Percentiles rank a stretch among this genome's conserved stretches.
Conservation (phyloP, 1,140 invertebrate genomes). For the Lucilia sericata region DNA sequence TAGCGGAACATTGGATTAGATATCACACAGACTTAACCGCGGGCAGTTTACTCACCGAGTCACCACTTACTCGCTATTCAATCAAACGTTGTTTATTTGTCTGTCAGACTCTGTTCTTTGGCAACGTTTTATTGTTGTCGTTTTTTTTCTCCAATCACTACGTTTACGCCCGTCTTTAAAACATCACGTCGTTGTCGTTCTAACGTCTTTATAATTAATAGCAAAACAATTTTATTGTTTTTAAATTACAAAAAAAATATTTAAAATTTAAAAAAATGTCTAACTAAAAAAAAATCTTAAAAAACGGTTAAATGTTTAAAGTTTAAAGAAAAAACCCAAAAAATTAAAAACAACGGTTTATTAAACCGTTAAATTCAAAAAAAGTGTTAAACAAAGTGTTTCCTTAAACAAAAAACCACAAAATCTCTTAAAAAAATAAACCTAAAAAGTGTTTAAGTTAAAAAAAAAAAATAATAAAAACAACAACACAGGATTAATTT, state of each 20-base stretch:
- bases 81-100: background rate
- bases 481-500: too few relatives aligned
- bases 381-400: background rate
- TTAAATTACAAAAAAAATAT: background rate
- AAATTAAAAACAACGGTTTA: background rate
- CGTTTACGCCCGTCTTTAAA: too few relatives aligned
- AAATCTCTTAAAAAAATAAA: too few relatives aligned
- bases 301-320: background rate
- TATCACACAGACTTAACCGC: constrained; percentile 37
- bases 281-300: background rate
- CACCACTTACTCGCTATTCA: background rate
- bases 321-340: background rate
- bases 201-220: background rate
- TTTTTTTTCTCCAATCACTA: too few relatives aligned
- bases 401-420: too few relatives aligned
- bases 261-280: background rate
- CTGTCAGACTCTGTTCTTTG: too few relatives aligned
- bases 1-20: constrained; percentile 28
- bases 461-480: too few relatives aligned
- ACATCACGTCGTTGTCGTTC: too few relatives aligned
- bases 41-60: constrained; percentile 20
- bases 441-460: too few relatives aligned
- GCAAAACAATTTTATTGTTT: background rate
- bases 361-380: background rate
- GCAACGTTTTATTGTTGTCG: too few relatives aligned